A percentile compares a stretch with the other conserved stretches of the same genome.
These are phyloP conservation scores for Cylloceria caligata DNA, from an alignment of 2,888 invertebrate genomes.

Conservation along the genomic window DNA sequence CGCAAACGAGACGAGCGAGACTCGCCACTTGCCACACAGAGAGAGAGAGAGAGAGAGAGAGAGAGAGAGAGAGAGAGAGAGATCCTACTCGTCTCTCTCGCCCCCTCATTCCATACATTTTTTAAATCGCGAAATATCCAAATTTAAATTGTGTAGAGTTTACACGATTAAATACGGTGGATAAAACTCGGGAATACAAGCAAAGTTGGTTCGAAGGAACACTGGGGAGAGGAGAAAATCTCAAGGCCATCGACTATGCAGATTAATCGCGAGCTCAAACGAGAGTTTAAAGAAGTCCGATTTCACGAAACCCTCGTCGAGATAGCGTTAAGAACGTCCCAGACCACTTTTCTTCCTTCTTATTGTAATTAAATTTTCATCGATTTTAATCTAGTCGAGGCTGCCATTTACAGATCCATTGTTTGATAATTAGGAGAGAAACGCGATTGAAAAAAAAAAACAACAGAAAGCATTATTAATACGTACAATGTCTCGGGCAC, in stretches of 20 bases:
- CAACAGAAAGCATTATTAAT: constrained; percentile 24
- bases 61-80: no score
- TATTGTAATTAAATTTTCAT: not conserved
- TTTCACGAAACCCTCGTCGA: constrained; percentile 20
- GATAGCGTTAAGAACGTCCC: not conserved
- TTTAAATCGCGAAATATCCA: not conserved
- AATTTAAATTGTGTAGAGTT: not conserved
- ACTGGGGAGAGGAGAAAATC: constrained; percentile 10
- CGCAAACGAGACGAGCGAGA: constrained; percentile 32
- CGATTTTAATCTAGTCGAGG: not conserved
- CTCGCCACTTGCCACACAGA: constrained; percentile 14
- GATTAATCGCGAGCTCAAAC: constrained; percentile 55
- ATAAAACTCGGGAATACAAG: constrained; percentile 1
- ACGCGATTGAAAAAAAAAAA: constrained; percentile 40
- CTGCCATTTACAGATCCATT: not conserved
- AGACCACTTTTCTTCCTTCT: not conserved
- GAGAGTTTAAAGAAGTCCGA: constrained; percentile 35
- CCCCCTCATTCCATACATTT: not conserved
- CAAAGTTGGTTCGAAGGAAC: not conserved
- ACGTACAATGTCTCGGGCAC: constrained; percentile 50
- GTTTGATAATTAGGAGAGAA: not conserved
- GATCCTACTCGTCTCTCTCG: not conserved
- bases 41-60: no score
- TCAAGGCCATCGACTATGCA: constrained; percentile 64
- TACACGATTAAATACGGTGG: not conserved